phyloP scores from a whole-genome alignment of 2,113 vertebrate genomes.

The Gopherus flavomarginatus region DNA sequence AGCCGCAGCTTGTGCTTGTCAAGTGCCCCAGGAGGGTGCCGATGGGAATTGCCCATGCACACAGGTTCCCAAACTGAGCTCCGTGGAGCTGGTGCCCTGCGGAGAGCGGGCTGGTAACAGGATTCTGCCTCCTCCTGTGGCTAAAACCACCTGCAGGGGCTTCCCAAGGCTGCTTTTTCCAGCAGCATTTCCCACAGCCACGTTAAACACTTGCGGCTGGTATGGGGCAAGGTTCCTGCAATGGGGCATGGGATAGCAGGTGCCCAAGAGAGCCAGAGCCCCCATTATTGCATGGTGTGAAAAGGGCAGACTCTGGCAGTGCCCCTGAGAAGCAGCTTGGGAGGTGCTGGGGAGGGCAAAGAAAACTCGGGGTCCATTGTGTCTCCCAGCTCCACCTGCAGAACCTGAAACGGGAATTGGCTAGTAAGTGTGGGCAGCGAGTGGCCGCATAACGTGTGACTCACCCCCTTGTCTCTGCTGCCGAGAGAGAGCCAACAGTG shows the following conservation, averaged over 20 bases:
- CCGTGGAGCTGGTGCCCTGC: not conserved
- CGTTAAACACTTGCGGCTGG: not conserved
- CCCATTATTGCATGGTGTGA: not conserved
- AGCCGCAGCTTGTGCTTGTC: too few relatives aligned
- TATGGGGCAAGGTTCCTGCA: rapidly evolving
- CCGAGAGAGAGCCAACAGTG: too few relatives aligned
- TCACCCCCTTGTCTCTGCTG: not conserved
- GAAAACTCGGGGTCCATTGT: not conserved
- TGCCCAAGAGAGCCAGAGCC: not conserved
- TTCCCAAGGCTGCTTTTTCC: not conserved
- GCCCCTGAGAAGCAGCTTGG: too few relatives aligned
- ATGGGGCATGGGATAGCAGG: not conserved
- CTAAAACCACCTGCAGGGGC: not conserved
- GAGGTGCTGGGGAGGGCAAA: not conserved
- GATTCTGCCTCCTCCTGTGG: not conserved
- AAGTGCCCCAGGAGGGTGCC: too few relatives aligned
- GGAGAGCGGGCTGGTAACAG: not conserved
- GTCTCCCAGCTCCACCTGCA: not conserved
- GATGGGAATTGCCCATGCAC: too few relatives aligned
- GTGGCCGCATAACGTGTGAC: not conserved
- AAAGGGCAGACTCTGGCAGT: not conserved
- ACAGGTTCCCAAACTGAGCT: too few relatives aligned
- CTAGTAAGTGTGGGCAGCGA: not conserved
- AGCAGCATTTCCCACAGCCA: not conserved
- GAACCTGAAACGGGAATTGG: not conserved